These are phyloP conservation scores for Sminthopsis crassicaudata DNA, from an alignment of 2,113 vertebrate species.

Conservation along the genomic window DNA sequence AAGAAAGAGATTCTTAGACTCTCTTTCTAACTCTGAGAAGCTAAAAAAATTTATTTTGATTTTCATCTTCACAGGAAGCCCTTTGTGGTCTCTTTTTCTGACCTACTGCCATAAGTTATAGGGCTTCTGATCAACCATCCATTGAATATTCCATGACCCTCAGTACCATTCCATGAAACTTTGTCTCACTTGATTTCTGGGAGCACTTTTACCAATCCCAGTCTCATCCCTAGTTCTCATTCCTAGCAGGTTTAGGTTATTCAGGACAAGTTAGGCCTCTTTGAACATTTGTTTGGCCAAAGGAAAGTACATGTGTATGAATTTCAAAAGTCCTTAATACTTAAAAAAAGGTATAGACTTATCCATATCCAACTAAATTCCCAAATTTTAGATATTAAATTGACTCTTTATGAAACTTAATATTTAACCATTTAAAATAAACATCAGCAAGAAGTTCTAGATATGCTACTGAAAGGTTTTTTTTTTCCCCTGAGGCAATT, in stretches of 20 bases:
- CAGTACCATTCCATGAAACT: neutral
- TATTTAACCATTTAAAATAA: slow-evolving; percentile 2
- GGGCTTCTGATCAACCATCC: neutral
- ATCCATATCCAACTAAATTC: neutral
- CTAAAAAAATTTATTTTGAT: neutral
- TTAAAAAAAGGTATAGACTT: neutral
- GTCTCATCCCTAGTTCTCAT: neutral
- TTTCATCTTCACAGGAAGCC: neutral
- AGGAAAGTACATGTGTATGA: neutral
- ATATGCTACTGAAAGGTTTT: neutral
- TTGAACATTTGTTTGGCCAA: neutral
- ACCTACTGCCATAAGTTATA: neutral
- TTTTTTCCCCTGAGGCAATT: no score
- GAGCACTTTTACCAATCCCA: neutral
- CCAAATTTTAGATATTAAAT: neutral
- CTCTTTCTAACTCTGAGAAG: neutral
- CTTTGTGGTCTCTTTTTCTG: neutral
- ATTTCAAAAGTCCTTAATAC: neutral
- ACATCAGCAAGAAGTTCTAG: neutral
- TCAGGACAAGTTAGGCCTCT: neutral
- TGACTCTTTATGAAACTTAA: neutral
- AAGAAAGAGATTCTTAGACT: neutral
- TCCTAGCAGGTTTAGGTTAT: neutral
- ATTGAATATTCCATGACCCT: neutral
- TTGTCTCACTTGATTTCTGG: neutral